A percentile compares a stretch with the other conserved stretches of the same genome.
These are phyloP conservation scores for Zeus faber DNA, from an alignment of 2,113 vertebrate genomes.

Conservation along the genomic window DNA sequence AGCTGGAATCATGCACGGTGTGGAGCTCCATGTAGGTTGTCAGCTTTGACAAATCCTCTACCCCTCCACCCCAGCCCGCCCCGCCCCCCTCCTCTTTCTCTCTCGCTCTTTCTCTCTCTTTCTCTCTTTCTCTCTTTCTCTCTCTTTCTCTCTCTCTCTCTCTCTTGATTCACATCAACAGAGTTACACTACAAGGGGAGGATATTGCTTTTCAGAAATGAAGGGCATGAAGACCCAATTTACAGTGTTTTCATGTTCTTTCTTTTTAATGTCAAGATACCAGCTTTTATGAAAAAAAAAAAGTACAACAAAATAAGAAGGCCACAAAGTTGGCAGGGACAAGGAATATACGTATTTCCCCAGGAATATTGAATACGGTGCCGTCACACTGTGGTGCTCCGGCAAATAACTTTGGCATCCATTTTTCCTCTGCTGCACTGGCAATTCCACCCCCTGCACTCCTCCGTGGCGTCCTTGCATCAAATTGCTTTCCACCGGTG, in stretches of 20 bases:
- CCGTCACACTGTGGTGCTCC: slow-evolving; percentile 15
- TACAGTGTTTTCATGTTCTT: too few species aligned
- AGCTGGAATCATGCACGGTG: too few species aligned
- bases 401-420: slow-evolving; percentile 11
- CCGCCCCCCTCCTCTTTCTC: not conserved
- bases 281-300: too few species aligned
- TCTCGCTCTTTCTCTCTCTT: not conserved
- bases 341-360: slow-evolving; percentile 10
- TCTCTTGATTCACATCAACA: too few species aligned
- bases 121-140: slow-evolving; percentile 3
- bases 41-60: too few species aligned
- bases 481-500: slow-evolving; percentile 26
- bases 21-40: too few species aligned
- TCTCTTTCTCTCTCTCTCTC: slow-evolving; percentile 12
- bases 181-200: too few species aligned
- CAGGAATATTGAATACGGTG: slow-evolving; percentile 2
- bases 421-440: slow-evolving; percentile 8
- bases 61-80: too few species aligned
- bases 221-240: too few species aligned
- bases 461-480: slow-evolving; percentile 4
- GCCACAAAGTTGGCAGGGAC: slow-evolving; percentile 7
- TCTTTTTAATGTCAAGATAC: slow-evolving; percentile 18
- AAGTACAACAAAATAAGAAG: slow-evolving; percentile 18
- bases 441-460: not conserved
- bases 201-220: too few species aligned